These are phyloP conservation scores for Monarcha castaneiventris DNA, from an alignment of 2,113 vertebrate species.

Conservation along the genomic window DNA sequence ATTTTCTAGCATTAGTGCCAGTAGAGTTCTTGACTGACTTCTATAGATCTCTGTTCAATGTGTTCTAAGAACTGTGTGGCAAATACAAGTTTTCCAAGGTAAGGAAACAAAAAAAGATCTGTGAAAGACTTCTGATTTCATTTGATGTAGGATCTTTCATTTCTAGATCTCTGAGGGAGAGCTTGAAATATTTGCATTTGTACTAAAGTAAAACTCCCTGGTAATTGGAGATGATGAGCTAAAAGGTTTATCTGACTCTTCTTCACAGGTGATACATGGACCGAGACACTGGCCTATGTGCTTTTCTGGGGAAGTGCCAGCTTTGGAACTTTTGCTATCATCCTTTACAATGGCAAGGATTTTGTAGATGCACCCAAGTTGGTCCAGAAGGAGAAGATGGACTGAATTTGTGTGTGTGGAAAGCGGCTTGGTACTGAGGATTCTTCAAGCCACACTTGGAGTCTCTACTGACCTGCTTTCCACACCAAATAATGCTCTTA, in stretches of 20 bases:
- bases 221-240: not conserved
- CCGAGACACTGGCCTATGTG: conserved; percentile 93
- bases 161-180: not conserved
- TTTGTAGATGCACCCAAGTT: conserved; percentile 92
- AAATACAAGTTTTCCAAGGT: not conserved
- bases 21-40: not conserved
- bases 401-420: conserved; percentile 99
- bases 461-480: conserved; percentile 91
- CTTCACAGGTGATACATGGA: conserved; percentile 90
- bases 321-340: conserved; percentile 86
- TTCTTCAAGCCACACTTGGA: conserved; percentile 80
- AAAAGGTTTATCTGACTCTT: not conserved
- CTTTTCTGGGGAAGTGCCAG: conserved; percentile 94
- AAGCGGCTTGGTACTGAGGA: conserved; percentile 88
- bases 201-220: not conserved
- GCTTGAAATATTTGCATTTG: not conserved
- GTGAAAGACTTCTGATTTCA: not conserved
- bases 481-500: conserved; percentile 44
- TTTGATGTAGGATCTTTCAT: not conserved
- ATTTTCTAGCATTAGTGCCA: not conserved
- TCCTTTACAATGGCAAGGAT: conserved; percentile 94
- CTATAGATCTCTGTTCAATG: not conserved
- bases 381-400: conserved; percentile 97
- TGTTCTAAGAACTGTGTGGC: not conserved
- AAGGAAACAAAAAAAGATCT: not conserved